Evolutionary conservation across 2,113 vertebrate genomes (phyloP).

Genomic region (Pseudopipra pipra): DNA sequence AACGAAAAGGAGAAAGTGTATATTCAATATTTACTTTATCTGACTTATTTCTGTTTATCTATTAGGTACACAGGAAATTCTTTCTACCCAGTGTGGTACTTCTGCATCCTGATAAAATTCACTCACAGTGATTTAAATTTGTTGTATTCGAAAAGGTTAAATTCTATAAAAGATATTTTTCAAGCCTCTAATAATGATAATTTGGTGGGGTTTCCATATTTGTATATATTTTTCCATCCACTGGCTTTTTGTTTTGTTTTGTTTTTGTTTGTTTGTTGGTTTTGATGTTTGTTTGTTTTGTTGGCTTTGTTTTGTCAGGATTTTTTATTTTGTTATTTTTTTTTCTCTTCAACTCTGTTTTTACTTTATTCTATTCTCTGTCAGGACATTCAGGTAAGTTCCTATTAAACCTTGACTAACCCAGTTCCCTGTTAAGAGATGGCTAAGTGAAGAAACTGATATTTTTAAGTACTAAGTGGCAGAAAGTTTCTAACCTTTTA

Average conservation of each 20-base stretch:
- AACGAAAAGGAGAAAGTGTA: background rate
- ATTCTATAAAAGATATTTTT: background rate
- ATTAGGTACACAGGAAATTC: background rate
- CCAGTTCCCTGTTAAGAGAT: background rate
- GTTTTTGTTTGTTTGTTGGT: background rate
- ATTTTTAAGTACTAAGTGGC: background rate
- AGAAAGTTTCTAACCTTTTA: background rate
- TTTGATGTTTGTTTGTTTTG: background rate
- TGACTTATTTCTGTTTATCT: background rate
- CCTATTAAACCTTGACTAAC: background rate
- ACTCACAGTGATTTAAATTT: background rate
- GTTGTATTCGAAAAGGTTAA: background rate
- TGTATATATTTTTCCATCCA: background rate
- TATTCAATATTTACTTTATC: background rate
- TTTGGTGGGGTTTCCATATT: background rate
- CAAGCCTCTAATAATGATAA: background rate
- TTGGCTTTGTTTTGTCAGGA: background rate
- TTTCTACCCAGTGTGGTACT: background rate
- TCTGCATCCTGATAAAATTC: background rate
- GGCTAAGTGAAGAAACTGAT: background rate
- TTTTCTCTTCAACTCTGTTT: accelerated
- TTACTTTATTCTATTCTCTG: background rate
- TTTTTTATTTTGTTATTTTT: background rate
- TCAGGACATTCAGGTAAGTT: background rate
- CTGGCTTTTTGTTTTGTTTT: background rate